Evolutionary conservation across 1,140 invertebrate genomes (phyloP).

Genomic region (Brachionus calyciflorus): DNA sequence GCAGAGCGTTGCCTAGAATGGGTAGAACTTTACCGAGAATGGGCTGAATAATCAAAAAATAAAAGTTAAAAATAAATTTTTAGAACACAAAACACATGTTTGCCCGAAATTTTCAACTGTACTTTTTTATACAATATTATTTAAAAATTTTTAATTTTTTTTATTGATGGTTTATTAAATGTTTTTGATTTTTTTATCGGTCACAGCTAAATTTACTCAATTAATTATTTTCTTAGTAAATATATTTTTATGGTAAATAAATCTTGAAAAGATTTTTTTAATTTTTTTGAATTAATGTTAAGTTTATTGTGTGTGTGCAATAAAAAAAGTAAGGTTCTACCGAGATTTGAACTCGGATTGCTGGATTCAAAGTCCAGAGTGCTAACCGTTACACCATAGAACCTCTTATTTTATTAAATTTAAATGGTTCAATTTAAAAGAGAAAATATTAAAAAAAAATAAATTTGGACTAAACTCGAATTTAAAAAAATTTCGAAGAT

Average conservation of each 20-base stretch:
- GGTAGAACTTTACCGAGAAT: constrained; percentile 5
- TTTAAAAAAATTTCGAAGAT: too few species aligned
- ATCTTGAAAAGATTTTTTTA: too few species aligned
- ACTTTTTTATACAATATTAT: too few species aligned
- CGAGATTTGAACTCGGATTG: neutral
- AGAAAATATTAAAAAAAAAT: neutral
- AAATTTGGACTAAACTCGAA: too few species aligned
- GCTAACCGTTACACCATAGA: constrained; percentile 42
- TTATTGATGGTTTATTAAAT: constrained; percentile 8
- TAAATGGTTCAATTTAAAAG: neutral
- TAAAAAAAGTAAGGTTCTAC: constrained; percentile 23
- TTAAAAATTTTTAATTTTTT: too few species aligned
- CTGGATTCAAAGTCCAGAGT: neutral
- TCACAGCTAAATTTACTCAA: too few species aligned
- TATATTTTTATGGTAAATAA: neutral
- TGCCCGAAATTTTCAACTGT: neutral
- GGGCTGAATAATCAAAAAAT: neutral
- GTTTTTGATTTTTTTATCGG: too few species aligned
- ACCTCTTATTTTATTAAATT: neutral
- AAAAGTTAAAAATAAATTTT: neutral
- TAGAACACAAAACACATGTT: neutral
- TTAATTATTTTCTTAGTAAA: too few species aligned
- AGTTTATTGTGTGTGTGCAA: neutral
- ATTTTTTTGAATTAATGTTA: too few species aligned
- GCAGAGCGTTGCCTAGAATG: constrained; percentile 26